A percentile compares a stretch with the other conserved stretches of the same genome.
These are phyloP conservation scores for Rhynchomys soricoides DNA, from an alignment of 2,113 vertebrate species.

Conservation along the genomic window DNA sequence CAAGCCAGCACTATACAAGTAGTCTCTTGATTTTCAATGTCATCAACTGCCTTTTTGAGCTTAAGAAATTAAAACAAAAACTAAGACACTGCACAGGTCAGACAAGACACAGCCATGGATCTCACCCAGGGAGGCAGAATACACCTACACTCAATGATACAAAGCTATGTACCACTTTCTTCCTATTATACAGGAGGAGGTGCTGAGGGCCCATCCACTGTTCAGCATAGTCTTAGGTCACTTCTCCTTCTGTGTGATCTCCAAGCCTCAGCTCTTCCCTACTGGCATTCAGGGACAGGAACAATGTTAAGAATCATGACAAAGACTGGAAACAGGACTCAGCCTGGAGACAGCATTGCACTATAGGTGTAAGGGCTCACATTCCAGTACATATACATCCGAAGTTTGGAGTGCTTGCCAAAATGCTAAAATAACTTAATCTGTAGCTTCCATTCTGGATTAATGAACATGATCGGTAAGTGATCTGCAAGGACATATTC, in stretches of 20 bases:
- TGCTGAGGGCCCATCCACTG: neutral
- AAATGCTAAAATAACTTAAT: neutral
- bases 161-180: neutral
- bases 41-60: neutral
- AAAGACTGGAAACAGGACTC: neutral
- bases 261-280: neutral
- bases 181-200: neutral
- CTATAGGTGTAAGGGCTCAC: neutral
- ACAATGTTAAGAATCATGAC: neutral
- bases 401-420: neutral
- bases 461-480: neutral
- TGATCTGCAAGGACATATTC: neutral
- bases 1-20: neutral
- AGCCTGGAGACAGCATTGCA: fast-evolving
- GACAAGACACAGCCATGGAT: fast-evolving
- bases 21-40: neutral
- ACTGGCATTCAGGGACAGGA: too few species aligned
- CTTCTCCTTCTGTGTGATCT: neutral
- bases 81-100: neutral
- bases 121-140: neutral
- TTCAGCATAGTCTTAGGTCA: neutral
- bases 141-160: neutral
- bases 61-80: neutral
- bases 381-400: neutral
- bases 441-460: neutral